Percentiles rank a stretch among this genome's conserved stretches.
Conservation (phyloP, 2,888 invertebrate species). For the Argyresthia albistria region DNA sequence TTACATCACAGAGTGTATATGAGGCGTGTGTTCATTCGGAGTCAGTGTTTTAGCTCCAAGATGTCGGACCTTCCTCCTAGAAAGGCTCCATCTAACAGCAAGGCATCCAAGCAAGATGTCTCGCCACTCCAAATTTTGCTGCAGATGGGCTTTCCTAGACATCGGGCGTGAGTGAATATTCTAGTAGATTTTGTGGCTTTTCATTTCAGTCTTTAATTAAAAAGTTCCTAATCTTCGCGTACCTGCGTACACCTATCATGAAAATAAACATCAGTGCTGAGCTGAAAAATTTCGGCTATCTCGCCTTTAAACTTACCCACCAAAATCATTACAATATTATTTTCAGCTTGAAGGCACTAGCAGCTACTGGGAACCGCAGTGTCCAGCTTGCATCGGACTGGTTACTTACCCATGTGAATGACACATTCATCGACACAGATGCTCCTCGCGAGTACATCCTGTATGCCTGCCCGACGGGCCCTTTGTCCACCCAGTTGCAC, state of each 20-base stretch:
- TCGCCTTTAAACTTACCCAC: too few relatives aligned
- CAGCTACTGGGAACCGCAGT: conserved; percentile 90
- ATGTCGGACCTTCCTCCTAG: conserved; percentile 86
- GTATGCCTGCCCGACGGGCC: conserved; percentile 88
- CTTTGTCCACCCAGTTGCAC: conserved; percentile 79
- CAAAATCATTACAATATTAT: conserved; percentile 4
- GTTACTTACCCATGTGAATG: conserved; percentile 91
- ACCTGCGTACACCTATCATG: too few relatives aligned
- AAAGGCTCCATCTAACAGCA: conserved; percentile 81
- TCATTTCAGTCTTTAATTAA: background rate
- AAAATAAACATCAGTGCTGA: too few relatives aligned
- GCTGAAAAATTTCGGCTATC: too few relatives aligned
- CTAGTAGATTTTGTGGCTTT: background rate
- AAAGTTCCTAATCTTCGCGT: too few relatives aligned
- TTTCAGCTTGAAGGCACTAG: conserved; percentile 87
- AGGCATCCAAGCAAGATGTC: conserved; percentile 80
- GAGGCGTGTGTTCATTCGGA: conserved; percentile 11
- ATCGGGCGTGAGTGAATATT: conserved; percentile 84
- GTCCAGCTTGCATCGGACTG: conserved; percentile 93
- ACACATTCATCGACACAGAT: conserved; percentile 82
- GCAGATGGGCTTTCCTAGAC: conserved; percentile 91
- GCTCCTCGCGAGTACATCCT: conserved; percentile 88
- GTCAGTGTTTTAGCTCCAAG: conserved; percentile 19
- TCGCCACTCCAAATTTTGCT: conserved; percentile 86
- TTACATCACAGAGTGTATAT: background rate